phyloP scores from a whole-genome alignment of 2,797 vertebrate genomes.

The Huso huso region DNA sequence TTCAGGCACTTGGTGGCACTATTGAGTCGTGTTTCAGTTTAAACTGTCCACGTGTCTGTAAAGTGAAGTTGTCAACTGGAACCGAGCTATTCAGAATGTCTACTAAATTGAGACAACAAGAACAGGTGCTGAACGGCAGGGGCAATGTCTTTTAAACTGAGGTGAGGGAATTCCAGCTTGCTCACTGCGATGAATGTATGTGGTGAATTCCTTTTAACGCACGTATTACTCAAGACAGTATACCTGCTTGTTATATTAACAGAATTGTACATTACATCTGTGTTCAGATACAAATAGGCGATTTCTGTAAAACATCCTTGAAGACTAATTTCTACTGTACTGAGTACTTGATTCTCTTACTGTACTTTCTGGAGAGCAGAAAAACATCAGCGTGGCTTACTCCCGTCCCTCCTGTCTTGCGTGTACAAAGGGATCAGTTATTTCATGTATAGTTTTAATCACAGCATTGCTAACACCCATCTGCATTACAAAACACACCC shows the following conservation, averaged over 20 bases:
- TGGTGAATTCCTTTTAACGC: background rate
- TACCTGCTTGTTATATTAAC: background rate
- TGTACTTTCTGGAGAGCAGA: too few relatives aligned
- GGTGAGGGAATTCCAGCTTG: conserved; percentile 25
- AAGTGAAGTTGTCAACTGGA: background rate
- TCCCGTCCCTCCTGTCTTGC: background rate
- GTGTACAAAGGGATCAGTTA: background rate
- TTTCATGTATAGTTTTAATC: conserved; percentile 14
- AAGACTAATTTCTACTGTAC: too few relatives aligned
- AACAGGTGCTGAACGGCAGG: conserved; percentile 28
- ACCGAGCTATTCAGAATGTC: background rate
- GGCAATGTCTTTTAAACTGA: conserved; percentile 35
- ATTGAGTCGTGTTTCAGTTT: conserved; percentile 18
- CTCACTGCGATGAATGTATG: conserved; percentile 42
- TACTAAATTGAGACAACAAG: conserved; percentile 17
- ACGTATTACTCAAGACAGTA: background rate
- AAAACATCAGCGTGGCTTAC: too few relatives aligned
- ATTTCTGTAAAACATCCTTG: too few relatives aligned
- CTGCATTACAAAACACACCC: conserved; percentile 20
- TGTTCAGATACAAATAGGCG: background rate
- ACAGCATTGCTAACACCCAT: conserved; percentile 9
- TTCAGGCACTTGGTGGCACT: conserved; percentile 23
- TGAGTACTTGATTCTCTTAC: too few relatives aligned
- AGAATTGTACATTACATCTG: background rate
- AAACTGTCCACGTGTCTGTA: background rate